Base-by-base conservation (phyloP, 2,113 vertebrate genomes). In the Ceyx margarethae region DNA sequence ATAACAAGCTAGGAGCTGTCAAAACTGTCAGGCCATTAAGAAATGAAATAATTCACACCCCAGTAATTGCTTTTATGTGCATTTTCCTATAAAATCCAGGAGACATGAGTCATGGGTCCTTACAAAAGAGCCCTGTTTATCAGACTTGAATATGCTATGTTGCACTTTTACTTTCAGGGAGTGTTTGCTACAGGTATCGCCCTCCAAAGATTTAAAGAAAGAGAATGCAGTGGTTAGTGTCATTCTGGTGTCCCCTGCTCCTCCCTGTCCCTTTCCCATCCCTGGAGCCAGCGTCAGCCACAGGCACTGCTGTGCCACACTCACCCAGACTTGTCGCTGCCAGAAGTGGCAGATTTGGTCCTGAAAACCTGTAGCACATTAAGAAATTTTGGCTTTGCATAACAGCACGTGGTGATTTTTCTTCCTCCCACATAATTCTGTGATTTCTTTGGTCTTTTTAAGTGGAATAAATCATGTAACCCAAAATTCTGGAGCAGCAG, bases 31-130 rank as follows among this genome's bases (percentile, higher is more conserved):
- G 95, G 90, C 86, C 86, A 96, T 97, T 97, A 97, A 96, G 90
- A 97, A 96, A 97, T 37, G 28, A 97, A 98, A 97, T 97, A 97
- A 97, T 96, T 97, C 96, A 97, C 96, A 97, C 96, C 95, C 95
- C 96, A 93, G 96, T 98, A 98, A 98, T 97, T 97, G 96, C 95
- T 97, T 97, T 97, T 97, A 95, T 96, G 95, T 96, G 96, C 96
- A 91, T 96, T 97, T 98, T 97, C 97, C 96, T 95, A 87, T 79
- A 95, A 94, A 95, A 94, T 94, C 74, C 95, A 92, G 91, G 77
- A 97, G 87, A 90, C 56, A 10, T 97, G 97, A 98, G 91, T 98
- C 97, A 98, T n/a, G 10, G 67, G 85, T 93, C 92, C 85, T 81
- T 95, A 93, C 94, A 85, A 93, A 91, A 94, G 95, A 96, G 90